phyloP scores from a whole-genome alignment of 2,113 vertebrate genomes.

The Peromyscus leucopus region DNA sequence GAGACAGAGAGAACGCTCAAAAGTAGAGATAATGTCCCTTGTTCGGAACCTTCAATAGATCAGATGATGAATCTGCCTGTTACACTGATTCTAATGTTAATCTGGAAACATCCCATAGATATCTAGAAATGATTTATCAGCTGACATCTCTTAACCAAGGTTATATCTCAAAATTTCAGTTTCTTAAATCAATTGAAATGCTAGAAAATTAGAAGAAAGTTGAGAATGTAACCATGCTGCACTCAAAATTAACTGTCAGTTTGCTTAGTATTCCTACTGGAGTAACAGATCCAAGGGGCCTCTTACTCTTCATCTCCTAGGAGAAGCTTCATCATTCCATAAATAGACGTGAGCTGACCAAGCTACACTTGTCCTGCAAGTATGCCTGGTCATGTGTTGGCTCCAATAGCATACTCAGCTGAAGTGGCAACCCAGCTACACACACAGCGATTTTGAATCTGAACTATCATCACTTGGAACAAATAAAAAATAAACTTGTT shows the following conservation, averaged over 20 bases:
- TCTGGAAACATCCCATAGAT: neutral
- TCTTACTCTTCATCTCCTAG: neutral
- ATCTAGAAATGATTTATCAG: neutral
- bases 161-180: neutral
- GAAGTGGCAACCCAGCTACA: neutral
- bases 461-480: neutral
- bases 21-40: neutral
- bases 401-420: neutral
- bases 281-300: neutral
- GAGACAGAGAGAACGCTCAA: neutral
- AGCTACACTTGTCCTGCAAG: neutral
- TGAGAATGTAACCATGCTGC: neutral
- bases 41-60: neutral
- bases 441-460: neutral
- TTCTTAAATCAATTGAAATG: neutral
- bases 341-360: neutral
- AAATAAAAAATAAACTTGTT: constrained; percentile 19
- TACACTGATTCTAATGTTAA: neutral
- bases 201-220: neutral
- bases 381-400: neutral
- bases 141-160: neutral
- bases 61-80: no score
- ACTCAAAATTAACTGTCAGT: neutral
- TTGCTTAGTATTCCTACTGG: neutral
- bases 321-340: neutral